phyloP scores from a whole-genome alignment of 2,113 vertebrate genomes.

The Sterrhoptilus dennistouni region DNA sequence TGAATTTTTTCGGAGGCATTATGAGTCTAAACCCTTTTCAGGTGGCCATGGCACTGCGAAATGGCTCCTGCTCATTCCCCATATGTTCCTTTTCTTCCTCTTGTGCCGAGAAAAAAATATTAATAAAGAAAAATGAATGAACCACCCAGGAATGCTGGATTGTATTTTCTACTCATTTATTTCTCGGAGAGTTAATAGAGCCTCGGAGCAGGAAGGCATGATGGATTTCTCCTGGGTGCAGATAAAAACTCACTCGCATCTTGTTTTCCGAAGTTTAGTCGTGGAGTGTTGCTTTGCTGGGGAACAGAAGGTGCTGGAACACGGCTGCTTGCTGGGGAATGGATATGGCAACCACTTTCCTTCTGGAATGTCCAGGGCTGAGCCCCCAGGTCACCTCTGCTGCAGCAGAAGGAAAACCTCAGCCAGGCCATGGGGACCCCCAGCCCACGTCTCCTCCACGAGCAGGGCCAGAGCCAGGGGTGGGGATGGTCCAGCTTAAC shows the following conservation, averaged over 20 bases:
- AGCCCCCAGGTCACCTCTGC: neutral
- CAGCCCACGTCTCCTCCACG: accelerated
- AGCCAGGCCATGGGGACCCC: accelerated
- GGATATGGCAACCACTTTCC: accelerated
- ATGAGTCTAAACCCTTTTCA: neutral
- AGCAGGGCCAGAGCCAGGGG: neutral
- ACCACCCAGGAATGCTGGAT: neutral
- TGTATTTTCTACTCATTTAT: neutral
- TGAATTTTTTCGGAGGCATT: neutral
- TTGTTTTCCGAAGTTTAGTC: neutral
- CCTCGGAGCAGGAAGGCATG: neutral
- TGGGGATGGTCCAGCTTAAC: accelerated
- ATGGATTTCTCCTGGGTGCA: neutral
- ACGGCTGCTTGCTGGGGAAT: accelerated
- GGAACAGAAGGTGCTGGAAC: neutral
- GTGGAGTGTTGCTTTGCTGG: neutral
- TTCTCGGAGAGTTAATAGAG: neutral
- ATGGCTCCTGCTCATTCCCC: neutral
- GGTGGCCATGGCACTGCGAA: neutral
- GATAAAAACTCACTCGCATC: neutral
- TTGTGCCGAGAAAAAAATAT: neutral
- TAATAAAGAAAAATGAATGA: conserved; percentile 32
- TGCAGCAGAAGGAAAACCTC: neutral
- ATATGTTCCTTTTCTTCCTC: neutral
- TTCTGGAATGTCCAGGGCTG: neutral